Evolutionary conservation across 2,888 invertebrate species (phyloP), one percentile per base, ranked within the genome.

Genomic region (Cataglyphis altisquamis): DNA sequence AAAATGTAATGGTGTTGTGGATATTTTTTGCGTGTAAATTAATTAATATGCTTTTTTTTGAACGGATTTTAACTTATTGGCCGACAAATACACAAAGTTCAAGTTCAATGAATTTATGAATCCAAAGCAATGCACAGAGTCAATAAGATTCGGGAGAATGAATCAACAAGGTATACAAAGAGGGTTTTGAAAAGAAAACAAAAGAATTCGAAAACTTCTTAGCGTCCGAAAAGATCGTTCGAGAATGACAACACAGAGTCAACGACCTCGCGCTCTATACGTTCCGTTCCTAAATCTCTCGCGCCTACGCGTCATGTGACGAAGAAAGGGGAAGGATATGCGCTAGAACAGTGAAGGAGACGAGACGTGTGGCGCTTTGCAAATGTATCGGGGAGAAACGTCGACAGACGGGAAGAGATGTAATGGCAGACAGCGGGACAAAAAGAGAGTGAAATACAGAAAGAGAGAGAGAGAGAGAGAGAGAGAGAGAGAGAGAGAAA

Each of bases 291-390:
- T 67, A 66, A 36, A 82, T 82, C 52, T 48, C 32, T 36, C n/a
- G 10, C 41, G 15, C 29, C 75, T 52, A 52, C 29, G 62, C 32
- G 68, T 55, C 72, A 57, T 32, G 48, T 60, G 75, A 77, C 21
- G 72, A 62, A 41, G 62, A 82, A 73, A 63, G 85, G 41, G 62
- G 52, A 52, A 25, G 72, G 64, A 36, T 29, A 64, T 25, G 41
- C 67, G 62, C 29, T 45, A 45, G 25, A 64, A 66, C 29, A 63
- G 83, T 41, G 45, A 52, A 70, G 75, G 52, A 60, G 45, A 72
- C 72, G 82, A 88, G 87, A 88, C 88, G 68, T 80, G 90, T 85
- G 84, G 87, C 63, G 85, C 83, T 88, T 90, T 87, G 90, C 87
- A 78, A 90, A 88, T 87, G 85, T 86, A 85, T 74, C 84, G 21